Evolutionary conservation across 2,113 vertebrate species (phyloP), one percentile per base, ranked within the genome.

Genomic region (Otocyon megalotis): DNA sequence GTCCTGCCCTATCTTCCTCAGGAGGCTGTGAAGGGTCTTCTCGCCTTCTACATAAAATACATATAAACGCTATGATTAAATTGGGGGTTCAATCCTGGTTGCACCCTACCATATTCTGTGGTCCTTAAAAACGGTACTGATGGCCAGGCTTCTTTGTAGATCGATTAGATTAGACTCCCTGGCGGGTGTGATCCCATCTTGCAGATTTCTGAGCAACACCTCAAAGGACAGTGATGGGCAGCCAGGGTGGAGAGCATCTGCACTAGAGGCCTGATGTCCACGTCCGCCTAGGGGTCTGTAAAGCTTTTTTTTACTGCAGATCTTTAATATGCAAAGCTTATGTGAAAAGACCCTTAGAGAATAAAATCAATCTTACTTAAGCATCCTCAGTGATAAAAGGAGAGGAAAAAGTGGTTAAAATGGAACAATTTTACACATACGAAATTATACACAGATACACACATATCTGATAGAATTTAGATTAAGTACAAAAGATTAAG

Each of bases 261-360:
- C 11, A 7, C 28, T 8, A 35, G 50, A 62, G 0, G n/a, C 14
- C n/a, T n/a, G 9, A 79, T n/a, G 19, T 65, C 53, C 53, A 28
- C 15, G 26, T 30, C 3, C 30, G 72, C 43, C 16, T 76, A 50
- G 14, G 28, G 54, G 19, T 20, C 63, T 72, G 0, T 13, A 90
- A 74, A 85, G 50, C 14, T 60, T 88, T 62, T 60, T 60, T 84
- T 92, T 28, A 84, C 17, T 56, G 1, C 94, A 85, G 53, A 16
- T 30, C 26, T 87, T 67, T 72, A 81, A 19, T 90, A 80, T 58
- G 56, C 65, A 90, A 88, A 88, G 53, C 9, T 17, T 92, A 80
- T 6, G 86, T 94, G 56, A 58, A 90, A 96, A 95, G 43, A 43
- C 43, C 43, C 43, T 43, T 90, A 53, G n/a, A 77, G n/a, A 71